phyloP scores from a whole-genome alignment of 2,888 invertebrate species.

The Holacanthella duospinosa region DNA sequence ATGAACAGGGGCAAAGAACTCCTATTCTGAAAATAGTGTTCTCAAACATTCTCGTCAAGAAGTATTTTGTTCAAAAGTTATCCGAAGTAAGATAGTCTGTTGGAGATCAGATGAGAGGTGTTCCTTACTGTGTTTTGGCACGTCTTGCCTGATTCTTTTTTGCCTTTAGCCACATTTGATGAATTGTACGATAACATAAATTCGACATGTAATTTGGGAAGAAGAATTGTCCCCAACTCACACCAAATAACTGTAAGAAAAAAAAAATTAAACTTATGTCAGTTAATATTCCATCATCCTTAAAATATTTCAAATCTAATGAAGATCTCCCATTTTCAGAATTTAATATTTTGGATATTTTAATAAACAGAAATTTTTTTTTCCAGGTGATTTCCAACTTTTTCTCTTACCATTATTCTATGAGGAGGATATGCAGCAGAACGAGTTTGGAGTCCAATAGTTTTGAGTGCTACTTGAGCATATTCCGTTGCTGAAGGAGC shows the following conservation, averaged over 20 bases:
- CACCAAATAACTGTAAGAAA: constrained; percentile 32
- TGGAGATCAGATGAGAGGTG: constrained; percentile 6
- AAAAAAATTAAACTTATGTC: constrained; percentile 7
- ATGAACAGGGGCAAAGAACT: too few relatives aligned
- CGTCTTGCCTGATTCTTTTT: constrained; percentile 36
- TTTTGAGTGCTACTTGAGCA: constrained; percentile 58
- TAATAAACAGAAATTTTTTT: neutral
- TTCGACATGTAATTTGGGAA: constrained; percentile 36
- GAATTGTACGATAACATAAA: constrained; percentile 34
- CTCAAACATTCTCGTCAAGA: too few relatives aligned
- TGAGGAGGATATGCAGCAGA: constrained; percentile 71
- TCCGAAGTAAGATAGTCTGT: too few relatives aligned
- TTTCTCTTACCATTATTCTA: constrained; percentile 48
- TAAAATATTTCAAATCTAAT: neutral
- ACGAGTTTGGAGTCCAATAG: constrained; percentile 56
- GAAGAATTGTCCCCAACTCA: constrained; percentile 37
- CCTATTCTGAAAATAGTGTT: too few relatives aligned
- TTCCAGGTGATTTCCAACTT: neutral
- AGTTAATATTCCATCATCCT: neutral
- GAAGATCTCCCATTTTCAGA: neutral
- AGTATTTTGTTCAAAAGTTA: too few relatives aligned
- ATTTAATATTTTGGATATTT: neutral
- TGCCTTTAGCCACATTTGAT: constrained; percentile 37
- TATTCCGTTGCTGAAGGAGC: constrained; percentile 63
- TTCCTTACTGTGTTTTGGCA: constrained; percentile 31